Evolutionary conservation across 2,113 vertebrate genomes (phyloP).

Genomic region (Brachionichthys hirsutus): DNA sequence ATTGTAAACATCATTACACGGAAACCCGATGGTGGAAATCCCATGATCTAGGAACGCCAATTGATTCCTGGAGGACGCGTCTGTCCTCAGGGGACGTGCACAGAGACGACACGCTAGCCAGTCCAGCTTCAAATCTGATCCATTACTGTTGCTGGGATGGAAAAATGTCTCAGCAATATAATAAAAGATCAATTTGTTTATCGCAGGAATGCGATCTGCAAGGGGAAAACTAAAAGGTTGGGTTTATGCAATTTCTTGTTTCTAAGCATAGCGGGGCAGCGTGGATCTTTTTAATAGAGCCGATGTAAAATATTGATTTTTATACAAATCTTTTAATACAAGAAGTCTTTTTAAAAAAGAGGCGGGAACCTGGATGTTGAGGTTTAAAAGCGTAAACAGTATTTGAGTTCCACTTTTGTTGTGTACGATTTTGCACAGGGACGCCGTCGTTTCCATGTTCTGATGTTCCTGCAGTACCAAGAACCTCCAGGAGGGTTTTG

Average conservation of each 20-base stretch:
- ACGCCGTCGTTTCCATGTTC: slow-evolving; percentile 97
- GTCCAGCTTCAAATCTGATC: slow-evolving; percentile 66
- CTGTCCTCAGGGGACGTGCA: too few relatives aligned
- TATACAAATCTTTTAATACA: slow-evolving; percentile 86
- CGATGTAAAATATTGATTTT: slow-evolving; percentile 84
- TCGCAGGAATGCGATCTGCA: slow-evolving; percentile 76
- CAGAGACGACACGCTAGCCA: slow-evolving; percentile 63
- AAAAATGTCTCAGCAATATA: slow-evolving; percentile 78
- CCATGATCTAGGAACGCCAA: slow-evolving; percentile 73
- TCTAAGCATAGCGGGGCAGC: slow-evolving; percentile 77
- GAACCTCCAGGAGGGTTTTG: slow-evolving; percentile 92
- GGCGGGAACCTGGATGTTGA: slow-evolving; percentile 70
- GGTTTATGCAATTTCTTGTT: slow-evolving; percentile 85
- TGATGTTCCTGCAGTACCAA: slow-evolving; percentile 96
- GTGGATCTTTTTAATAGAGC: slow-evolving; percentile 81
- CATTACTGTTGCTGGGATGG: slow-evolving; percentile 68
- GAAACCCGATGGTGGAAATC: slow-evolving; percentile 92
- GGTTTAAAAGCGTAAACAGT: slow-evolving; percentile 68
- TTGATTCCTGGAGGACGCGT: slow-evolving; percentile 53
- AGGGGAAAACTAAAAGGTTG: slow-evolving; percentile 61
- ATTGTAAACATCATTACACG: slow-evolving; percentile 95
- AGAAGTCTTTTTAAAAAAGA: slow-evolving; percentile 76
- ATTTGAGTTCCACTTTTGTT: slow-evolving; percentile 77
- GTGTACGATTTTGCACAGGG: slow-evolving; percentile 81
- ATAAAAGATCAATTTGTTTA: slow-evolving; percentile 71